Evolutionary conservation across 2,113 vertebrate species (phyloP).

Genomic region (Tamias sibiricus): DNA sequence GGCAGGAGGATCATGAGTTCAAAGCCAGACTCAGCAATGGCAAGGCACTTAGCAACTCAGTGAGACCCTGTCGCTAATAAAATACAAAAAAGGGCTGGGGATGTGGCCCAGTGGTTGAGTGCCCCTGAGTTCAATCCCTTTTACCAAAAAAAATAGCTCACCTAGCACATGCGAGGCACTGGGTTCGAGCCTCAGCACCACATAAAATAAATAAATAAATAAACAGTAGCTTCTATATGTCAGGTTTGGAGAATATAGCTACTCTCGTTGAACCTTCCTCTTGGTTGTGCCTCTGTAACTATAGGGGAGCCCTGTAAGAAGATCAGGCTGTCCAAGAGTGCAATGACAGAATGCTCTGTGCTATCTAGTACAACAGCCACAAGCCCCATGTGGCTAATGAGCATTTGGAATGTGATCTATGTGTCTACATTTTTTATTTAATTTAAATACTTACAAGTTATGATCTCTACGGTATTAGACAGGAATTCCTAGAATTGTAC

Average conservation of each 20-base stretch:
- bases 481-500: not conserved
- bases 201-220: too few relatives aligned
- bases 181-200: too few relatives aligned
- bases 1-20: too few relatives aligned
- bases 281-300: not conserved
- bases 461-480: not conserved
- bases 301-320: not conserved
- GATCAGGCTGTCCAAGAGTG: not conserved
- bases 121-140: too few relatives aligned
- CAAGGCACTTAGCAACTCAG: too few relatives aligned
- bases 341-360: not conserved
- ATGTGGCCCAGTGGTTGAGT: too few relatives aligned
- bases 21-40: too few relatives aligned
- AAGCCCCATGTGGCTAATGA: not conserved
- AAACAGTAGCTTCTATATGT: not conserved
- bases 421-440: not conserved
- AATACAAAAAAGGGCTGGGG: too few relatives aligned
- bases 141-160: too few relatives aligned
- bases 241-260: not conserved
- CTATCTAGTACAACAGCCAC: not conserved
- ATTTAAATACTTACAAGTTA: not conserved
- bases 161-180: too few relatives aligned
- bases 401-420: not conserved
- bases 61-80: too few relatives aligned
- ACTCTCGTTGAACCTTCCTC: not conserved